Evolutionary conservation across 2,113 vertebrate genomes (phyloP).

Genomic region (Muntiacus muntjak): DNA sequence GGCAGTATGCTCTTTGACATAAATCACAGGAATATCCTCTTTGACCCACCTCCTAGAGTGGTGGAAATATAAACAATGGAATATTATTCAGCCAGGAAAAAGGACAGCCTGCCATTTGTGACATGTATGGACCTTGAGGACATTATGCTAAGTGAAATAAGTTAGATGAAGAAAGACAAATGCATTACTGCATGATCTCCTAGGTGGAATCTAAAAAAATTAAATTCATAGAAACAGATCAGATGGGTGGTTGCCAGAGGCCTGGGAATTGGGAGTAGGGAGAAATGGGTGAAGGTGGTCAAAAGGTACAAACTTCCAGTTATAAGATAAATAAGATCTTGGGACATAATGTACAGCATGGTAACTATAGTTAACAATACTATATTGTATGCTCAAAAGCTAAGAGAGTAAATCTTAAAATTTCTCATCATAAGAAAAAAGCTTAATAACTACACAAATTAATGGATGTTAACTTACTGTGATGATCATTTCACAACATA

Average conservation of each 20-base stretch:
- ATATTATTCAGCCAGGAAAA: background rate
- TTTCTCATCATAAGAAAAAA: background rate
- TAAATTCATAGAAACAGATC: background rate
- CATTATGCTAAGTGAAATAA: background rate
- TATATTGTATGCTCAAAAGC: background rate
- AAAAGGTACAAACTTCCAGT: background rate
- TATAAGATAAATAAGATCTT: background rate
- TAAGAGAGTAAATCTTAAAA: background rate
- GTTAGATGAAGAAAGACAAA: background rate
- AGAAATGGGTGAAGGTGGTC: background rate
- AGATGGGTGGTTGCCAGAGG: background rate
- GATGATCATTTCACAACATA: background rate
- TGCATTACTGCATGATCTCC: background rate
- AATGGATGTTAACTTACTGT: background rate
- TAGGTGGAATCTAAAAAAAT: background rate
- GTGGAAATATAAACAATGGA: background rate
- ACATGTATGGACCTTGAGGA: background rate
- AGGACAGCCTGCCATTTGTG: background rate
- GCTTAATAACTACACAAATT: background rate
- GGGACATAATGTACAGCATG: background rate
- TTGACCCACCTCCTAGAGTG: background rate
- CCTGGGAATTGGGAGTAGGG: background rate
- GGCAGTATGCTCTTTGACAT: background rate
- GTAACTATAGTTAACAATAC: background rate
- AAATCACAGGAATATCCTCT: background rate